Evolutionary conservation across 2,113 vertebrate species (phyloP).

Genomic region (Burhinus bistriatus): DNA sequence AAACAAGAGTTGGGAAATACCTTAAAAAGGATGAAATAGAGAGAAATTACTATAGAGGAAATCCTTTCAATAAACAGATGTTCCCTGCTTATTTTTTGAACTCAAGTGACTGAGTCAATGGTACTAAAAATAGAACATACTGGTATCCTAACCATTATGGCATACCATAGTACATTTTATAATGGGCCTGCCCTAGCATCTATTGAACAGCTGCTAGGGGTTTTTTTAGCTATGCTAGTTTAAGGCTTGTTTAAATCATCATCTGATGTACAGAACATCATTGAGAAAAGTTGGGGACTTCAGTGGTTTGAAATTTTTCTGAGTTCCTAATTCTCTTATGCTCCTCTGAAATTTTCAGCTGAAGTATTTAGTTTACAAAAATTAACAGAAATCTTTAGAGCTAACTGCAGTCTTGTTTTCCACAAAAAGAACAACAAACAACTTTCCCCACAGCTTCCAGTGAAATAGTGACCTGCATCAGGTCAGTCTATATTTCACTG

Average conservation of each 20-base stretch:
- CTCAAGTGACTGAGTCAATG: conserved; percentile 65
- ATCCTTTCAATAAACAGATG: conserved; percentile 62
- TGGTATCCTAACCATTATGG: conserved; percentile 63
- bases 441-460: background rate
- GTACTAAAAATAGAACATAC: conserved; percentile 54
- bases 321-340: background rate
- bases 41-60: conserved; percentile 46
- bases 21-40: background rate
- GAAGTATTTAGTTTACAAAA: background rate
- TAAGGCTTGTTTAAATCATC: conserved; percentile 49
- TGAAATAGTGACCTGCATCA: background rate
- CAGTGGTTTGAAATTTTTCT: background rate
- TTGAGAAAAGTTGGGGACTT: background rate
- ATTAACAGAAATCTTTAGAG: background rate
- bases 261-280: background rate
- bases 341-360: background rate
- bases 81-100: conserved; percentile 49
- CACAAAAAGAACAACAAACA: background rate
- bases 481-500: background rate
- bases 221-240: conserved; percentile 57
- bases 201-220: conserved; percentile 63
- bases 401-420: background rate
- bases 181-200: conserved; percentile 61
- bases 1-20: background rate
- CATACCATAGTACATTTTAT: conserved; percentile 72